phyloP scores from a whole-genome alignment of 2,888 invertebrate genomes.

The Drosophila flavopinicola region DNA sequence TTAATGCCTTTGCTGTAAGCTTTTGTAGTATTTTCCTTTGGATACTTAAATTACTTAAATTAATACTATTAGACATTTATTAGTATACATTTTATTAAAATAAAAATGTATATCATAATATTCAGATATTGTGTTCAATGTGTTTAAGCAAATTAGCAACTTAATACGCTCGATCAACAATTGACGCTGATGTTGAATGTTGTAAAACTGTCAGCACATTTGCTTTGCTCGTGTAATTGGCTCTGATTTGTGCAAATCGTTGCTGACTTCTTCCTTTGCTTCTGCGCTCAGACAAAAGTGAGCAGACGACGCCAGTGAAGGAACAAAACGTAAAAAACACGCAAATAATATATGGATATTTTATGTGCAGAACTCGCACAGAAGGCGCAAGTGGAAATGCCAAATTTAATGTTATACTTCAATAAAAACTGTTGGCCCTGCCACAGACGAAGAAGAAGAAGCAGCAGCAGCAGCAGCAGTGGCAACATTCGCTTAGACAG shows the following conservation, averaged over 20 bases:
- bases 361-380: conserved; percentile 50
- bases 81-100: not conserved
- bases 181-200: conserved; percentile 22
- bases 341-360: conserved; percentile 50
- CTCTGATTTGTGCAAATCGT: conserved; percentile 46
- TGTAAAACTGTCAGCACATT: conserved; percentile 43
- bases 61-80: not conserved
- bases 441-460: conserved; percentile 31
- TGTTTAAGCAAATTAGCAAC: not conserved
- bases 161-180: conserved; percentile 22
- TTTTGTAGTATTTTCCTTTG: not conserved
- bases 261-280: conserved; percentile 8
- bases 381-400: conserved; percentile 65
- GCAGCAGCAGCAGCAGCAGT: conserved; percentile 25
- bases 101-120: not conserved
- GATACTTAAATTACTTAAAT: conserved; percentile 2
- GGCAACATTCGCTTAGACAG: conserved; percentile 41
- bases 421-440: conserved; percentile 67
- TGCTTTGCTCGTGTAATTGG: conserved; percentile 38
- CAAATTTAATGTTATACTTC: conserved; percentile 79
- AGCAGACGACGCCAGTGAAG: conserved; percentile 31
- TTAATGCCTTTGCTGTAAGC: no score
- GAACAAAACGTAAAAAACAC: conserved; percentile 11
- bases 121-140: not conserved
- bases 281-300: conserved; percentile 21